Evolutionary conservation across 2,797 vertebrate species (phyloP).

Genomic region (Peromyscus eremicus): DNA sequence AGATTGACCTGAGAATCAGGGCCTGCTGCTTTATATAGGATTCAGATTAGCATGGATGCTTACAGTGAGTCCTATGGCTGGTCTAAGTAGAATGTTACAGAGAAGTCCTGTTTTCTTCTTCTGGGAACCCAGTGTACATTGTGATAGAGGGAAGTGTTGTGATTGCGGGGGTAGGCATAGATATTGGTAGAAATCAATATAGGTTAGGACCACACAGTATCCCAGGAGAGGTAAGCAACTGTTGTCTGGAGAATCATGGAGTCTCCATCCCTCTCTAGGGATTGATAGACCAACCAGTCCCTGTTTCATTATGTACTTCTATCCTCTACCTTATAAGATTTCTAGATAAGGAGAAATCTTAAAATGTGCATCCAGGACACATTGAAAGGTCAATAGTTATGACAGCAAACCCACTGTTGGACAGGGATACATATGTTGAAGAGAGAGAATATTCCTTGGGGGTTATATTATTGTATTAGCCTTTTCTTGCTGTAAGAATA

Average conservation of each 20-base stretch:
- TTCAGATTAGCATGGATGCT: neutral
- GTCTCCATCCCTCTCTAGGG: neutral
- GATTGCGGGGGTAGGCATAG: neutral
- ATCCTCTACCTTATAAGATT: neutral
- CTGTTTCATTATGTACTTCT: neutral
- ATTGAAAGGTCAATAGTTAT: neutral
- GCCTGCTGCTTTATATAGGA: neutral
- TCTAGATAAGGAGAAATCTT: slow-evolving; percentile 12
- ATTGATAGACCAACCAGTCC: neutral
- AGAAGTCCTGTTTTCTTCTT: neutral
- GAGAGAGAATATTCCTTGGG: too few relatives aligned
- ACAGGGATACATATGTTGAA: neutral
- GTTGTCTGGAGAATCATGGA: neutral
- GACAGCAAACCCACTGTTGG: neutral
- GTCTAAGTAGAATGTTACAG: neutral
- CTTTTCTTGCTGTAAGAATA: neutral
- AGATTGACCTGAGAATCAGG: neutral
- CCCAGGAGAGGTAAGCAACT: neutral
- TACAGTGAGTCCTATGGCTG: neutral
- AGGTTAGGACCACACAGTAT: neutral
- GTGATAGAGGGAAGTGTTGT: neutral
- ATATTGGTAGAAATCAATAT: neutral
- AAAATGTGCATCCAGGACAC: neutral
- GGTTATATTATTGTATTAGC: neutral
- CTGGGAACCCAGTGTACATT: neutral